Evolutionary conservation across 2,797 vertebrate species (phyloP), one percentile per base, ranked within the genome.

Genomic region (Oophaga sylvatica): DNA sequence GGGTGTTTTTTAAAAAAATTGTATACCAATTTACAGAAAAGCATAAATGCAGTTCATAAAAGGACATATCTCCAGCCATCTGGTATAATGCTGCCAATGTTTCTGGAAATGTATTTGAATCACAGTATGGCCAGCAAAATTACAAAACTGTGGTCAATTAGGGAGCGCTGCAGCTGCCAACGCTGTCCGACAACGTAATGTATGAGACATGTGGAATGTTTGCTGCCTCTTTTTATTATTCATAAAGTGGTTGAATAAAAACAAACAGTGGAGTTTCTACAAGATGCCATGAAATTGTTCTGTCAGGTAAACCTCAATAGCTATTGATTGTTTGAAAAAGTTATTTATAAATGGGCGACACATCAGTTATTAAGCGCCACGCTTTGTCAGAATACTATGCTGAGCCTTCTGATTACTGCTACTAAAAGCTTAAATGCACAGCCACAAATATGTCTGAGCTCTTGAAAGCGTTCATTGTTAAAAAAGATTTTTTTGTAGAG

Each of bases 91-190:
- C 41, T 82, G 80, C 86, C 86, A 87, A 81, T 80, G 53, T 76
- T 76, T 29, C 70, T 87, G 41, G n/a, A 87, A 83, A 87, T 82
- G 19, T 82, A 87, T 83, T 77, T 87, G 41, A 80, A 87, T 48
- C 45, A 70, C 67, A 56, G 20, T 67, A 68, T 67, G 26, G 60
- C 59, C 70, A 82, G 48, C 60, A 81, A 87, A 75, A 77, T 87
- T 82, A 76, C 62, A 59, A 81, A 87, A 83, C 80, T 76, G 80
- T 87, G 86, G 86, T 87, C 86, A 87, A 87, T 87, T 87, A 82
- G 80, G 80, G 65, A 53, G 86, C 45, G 10, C 17, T 68, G 59
- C 68, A 65, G 70, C 78, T 87, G 80, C 86, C 86, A 87, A 77
- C 77, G 35, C 80, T 56, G 57, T 83, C 60, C 31, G 35, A 87